Percentiles rank a stretch among this genome's conserved stretches.
phyloP scores from a whole-genome alignment of 2,888 invertebrate genomes.

The Lysandra bellargus region DNA sequence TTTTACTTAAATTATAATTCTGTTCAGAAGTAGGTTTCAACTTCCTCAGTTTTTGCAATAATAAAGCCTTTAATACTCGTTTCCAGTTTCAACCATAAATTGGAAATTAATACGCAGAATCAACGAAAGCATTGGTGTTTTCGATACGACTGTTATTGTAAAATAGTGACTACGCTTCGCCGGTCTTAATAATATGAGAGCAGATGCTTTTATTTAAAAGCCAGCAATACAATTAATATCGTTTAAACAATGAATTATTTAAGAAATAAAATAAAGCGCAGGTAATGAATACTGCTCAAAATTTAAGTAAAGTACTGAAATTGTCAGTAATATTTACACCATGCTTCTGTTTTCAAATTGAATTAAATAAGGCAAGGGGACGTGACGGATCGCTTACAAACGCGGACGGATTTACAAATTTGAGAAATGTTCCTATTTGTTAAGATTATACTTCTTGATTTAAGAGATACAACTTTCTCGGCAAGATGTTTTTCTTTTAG shows the following conservation, averaged over 20 bases:
- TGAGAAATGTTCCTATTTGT: conserved; percentile 28
- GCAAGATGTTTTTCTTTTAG: neutral
- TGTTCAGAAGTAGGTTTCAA: no score
- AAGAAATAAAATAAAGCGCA: neutral
- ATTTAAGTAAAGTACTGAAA: neutral
- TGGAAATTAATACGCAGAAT: neutral
- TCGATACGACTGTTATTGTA: neutral
- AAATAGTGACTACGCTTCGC: neutral
- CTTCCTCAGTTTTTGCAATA: no score
- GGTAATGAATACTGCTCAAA: neutral
- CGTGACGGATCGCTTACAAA: conserved; percentile 19
- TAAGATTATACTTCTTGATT: conserved; percentile 23
- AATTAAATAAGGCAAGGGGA: conserved; percentile 23
- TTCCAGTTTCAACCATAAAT: neutral
- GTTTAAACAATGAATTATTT: neutral
- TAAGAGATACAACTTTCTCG: conserved; percentile 15
- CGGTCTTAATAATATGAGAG: neutral
- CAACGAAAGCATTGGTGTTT: neutral
- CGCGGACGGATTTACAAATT: conserved; percentile 24
- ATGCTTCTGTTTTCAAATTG: conserved; percentile 10
- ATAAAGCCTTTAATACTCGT: neutral
- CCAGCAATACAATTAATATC: neutral
- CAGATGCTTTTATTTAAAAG: neutral
- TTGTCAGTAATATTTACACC: conserved; percentile 20
- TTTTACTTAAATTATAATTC: no score